Conservation (phyloP, 2,888 invertebrate species). For the Macropis europaea region DNA sequence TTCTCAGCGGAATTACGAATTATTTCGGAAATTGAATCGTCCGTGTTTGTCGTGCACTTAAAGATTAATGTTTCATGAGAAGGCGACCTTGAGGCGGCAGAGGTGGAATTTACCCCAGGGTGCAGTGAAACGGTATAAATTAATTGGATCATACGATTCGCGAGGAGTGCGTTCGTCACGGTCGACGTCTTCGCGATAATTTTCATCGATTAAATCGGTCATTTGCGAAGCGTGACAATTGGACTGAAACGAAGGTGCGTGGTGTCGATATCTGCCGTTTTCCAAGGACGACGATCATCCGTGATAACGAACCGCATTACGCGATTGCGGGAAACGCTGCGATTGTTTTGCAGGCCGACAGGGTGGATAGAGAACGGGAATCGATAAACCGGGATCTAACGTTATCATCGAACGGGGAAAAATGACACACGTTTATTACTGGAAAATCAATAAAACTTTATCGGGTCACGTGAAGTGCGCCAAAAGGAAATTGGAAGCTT, state of each 20-base stretch:
- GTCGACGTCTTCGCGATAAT: background rate
- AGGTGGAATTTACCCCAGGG: background rate
- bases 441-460: background rate
- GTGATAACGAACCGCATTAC: constrained; percentile 13
- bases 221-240: background rate
- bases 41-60: too few species aligned
- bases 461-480: background rate
- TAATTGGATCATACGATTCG: constrained; percentile 17
- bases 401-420: background rate
- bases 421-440: background rate
- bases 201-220: background rate
- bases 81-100: background rate
- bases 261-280: background rate
- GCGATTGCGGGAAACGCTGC: background rate
- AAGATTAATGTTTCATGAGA: too few species aligned
- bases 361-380: background rate
- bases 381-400: background rate
- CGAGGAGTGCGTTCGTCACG: background rate
- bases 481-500: background rate
- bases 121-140: constrained; percentile 6
- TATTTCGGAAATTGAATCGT: too few species aligned
- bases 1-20: too few species aligned
- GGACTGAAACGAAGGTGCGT: constrained; percentile 6
- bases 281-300: constrained; percentile 3
- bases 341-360: background rate